Base-by-base conservation (phyloP, 2,797 vertebrate genomes). In the Otus scops region DNA sequence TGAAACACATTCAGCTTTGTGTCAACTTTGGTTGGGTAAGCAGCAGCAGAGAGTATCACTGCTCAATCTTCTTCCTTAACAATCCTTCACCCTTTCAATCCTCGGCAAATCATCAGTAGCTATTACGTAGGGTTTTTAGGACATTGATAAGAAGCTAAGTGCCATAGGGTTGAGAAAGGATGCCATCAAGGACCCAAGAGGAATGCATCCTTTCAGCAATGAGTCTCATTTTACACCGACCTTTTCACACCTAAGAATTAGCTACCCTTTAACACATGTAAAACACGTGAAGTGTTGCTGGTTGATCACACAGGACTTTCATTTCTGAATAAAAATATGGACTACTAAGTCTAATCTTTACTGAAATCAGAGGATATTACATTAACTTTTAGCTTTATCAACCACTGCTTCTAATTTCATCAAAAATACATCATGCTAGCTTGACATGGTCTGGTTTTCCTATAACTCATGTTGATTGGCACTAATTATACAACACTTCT, bases 391-490 rank as follows among this genome's bases (percentile, higher is more conserved):
- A 92, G 80, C 13, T 94, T 89, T 94, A 92, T 75, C 80, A 92
- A 84, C 65, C 36, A 59, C 41, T 89, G 88, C 64, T 85, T 64
- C 85, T 90, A 88, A 90, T 95, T 88, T 95, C 92, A 95, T 95
- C 69, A 90, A 95, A 95, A 96, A 92, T 84, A 86, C 41, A 88
- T 73, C 93, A 91, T 26, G 81, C 74, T 90, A 79, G 76, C 84
- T 93, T 87, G 91, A 87, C 74, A 86, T 70, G 84, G 80, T 79
- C 70, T 85, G 38, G 19, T 82, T 93, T 95, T 92, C 67, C 77
- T 93, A 81, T 85, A 94, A 95, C 77, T 95, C 80, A 89, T 69
- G 86, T 95, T 95, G 96, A 97, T 97, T 97, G 88, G 88, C 94
- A 94, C 86, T 97, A 95, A 97, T 97, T 96, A 97, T 63, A 89